phyloP scores from a whole-genome alignment of 1,140 invertebrate species.

The Lepidostoma basale region DNA sequence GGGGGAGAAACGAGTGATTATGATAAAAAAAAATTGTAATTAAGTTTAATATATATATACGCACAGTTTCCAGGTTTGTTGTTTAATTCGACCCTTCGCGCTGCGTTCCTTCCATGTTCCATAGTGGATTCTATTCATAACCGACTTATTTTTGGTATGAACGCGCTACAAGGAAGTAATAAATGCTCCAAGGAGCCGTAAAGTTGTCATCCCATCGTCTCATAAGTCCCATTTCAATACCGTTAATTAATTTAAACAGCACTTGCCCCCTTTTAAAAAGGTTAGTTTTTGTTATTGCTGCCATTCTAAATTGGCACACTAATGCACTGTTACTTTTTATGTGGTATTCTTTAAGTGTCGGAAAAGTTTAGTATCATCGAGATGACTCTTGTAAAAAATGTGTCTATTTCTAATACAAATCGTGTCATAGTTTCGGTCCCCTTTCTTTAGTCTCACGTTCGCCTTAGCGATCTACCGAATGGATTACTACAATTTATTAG shows the following conservation, averaged over 20 bases:
- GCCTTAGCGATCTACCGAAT: too few species aligned
- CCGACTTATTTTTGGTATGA: background rate
- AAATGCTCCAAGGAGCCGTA: background rate
- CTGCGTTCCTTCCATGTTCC: background rate
- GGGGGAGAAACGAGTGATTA: too few species aligned
- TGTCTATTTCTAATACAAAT: too few species aligned
- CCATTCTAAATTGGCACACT: background rate
- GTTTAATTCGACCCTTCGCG: slow-evolving; percentile 5
- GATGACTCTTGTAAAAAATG: too few species aligned
- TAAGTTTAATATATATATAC: too few species aligned
- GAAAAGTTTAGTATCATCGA: too few species aligned
- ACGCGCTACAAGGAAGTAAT: slow-evolving; percentile 16
- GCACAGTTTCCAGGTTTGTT: too few species aligned
- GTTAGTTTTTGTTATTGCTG: background rate
- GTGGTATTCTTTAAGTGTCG: too few species aligned
- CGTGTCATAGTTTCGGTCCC: too few species aligned
- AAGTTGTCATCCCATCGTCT: slow-evolving; percentile 8
- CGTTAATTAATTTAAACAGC: background rate
- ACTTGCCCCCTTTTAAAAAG: background rate
- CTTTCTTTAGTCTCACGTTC: too few species aligned
- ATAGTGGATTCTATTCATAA: slow-evolving; percentile 3
- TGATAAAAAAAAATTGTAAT: too few species aligned
- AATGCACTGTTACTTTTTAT: background rate
- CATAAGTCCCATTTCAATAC: background rate
- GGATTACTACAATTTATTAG: too few species aligned